Evolutionary conservation across 2,113 vertebrate genomes (phyloP).

Genomic region (Acanthisitta chloris): DNA sequence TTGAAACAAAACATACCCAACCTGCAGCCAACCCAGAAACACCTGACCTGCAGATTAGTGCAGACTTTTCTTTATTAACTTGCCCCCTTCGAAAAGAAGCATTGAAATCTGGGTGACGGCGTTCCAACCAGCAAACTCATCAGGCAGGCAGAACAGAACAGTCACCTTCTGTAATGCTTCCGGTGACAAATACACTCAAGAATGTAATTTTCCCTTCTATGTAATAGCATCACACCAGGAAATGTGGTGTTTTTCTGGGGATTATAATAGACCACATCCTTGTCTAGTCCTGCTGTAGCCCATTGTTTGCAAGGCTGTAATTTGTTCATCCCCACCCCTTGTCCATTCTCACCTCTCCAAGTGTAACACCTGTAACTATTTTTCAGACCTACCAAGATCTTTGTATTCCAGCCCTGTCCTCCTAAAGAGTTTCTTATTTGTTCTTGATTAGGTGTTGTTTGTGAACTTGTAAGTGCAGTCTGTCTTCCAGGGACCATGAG

Average conservation of each 20-base stretch:
- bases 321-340: background rate
- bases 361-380: background rate
- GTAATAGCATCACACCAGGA: slow-evolving; percentile 24
- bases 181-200: slow-evolving; percentile 18
- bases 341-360: background rate
- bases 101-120: background rate
- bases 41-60: background rate
- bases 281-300: slow-evolving; percentile 2
- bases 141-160: background rate
- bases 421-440: background rate
- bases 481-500: background rate
- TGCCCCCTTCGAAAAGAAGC: background rate
- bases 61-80: background rate
- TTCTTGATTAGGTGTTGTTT: background rate
- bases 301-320: slow-evolving; percentile 30
- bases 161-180: slow-evolving; percentile 14
- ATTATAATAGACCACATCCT: slow-evolving; percentile 31
- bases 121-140: background rate
- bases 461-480: background rate
- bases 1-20: background rate
- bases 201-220: slow-evolving; percentile 20
- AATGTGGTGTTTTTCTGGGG: background rate
- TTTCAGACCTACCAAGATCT: background rate
- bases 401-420: background rate
- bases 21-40: background rate